A percentile compares a stretch with the other conserved stretches of the same genome.
Conservation (phyloP, 2,888 invertebrate genomes). For the Chaitophorus viminalis region DNA sequence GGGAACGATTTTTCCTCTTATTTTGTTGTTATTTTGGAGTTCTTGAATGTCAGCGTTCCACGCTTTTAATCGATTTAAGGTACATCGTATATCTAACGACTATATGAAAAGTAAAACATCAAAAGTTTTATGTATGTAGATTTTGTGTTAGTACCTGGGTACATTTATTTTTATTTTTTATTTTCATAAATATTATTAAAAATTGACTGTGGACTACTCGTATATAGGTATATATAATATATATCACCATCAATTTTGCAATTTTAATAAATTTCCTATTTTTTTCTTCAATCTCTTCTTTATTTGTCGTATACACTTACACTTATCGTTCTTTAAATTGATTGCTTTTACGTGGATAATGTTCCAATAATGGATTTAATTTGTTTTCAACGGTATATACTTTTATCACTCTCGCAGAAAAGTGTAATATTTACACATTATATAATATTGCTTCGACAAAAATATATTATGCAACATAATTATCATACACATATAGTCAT, state of each 20-base stretch:
- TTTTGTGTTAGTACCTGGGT: no score
- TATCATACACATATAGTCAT: no score
- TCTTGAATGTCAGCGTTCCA: not conserved
- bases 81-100: not conserved
- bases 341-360: not conserved
- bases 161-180: no score
- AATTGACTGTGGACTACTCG: no score
- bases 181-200: no score
- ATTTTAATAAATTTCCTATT: no score
- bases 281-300: no score
- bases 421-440: slow-evolving; percentile 1
- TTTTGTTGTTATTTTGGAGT: not conserved
- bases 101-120: not conserved
- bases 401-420: not conserved
- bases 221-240: no score
- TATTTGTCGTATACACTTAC: not conserved
- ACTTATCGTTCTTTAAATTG: not conserved
- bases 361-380: slow-evolving; percentile 22
- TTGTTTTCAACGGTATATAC: slow-evolving; percentile 4
- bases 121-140: not conserved
- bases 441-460: slow-evolving; percentile 13
- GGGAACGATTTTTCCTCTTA: not conserved
- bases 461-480: slow-evolving; percentile 29
- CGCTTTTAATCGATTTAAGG: not conserved
- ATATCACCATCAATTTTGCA: no score